Percentiles rank a stretch among this genome's conserved stretches.
Conservation (phyloP, 2,797 vertebrate genomes). For the Xiphorhynchus erythropygius region DNA sequence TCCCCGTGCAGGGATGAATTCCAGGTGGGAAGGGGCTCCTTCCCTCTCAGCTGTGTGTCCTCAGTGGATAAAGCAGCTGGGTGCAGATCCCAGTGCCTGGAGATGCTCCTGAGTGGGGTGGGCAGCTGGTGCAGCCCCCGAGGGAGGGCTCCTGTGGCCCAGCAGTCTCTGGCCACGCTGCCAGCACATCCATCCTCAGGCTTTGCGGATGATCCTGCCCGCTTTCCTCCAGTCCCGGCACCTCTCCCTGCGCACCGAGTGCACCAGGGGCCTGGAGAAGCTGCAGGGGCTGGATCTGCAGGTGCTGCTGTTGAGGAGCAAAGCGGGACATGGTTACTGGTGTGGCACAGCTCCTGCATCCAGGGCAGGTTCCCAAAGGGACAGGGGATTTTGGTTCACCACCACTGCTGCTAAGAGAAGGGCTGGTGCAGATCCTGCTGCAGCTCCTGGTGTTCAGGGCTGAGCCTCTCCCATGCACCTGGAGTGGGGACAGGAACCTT, state of each 20-base stretch:
- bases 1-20: neutral
- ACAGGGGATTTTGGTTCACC: neutral
- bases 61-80: neutral
- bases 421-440: neutral
- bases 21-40: neutral
- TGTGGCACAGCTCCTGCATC: neutral
- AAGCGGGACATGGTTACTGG: neutral
- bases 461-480: neutral
- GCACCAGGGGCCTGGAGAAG: conserved; percentile 65
- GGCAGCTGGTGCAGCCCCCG: neutral
- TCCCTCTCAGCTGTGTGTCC: accelerated
- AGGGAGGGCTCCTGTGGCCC: neutral
- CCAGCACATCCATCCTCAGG: conserved; percentile 40
- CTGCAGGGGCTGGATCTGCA: conserved; percentile 58
- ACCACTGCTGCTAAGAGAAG: neutral
- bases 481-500: neutral
- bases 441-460: neutral
- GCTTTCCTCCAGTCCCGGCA: conserved; percentile 81
- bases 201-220: conserved; percentile 86
- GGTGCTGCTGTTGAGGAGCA: neutral
- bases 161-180: neutral
- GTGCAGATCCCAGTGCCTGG: neutral
- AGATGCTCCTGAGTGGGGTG: neutral
- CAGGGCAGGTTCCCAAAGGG: neutral
- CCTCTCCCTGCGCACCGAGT: conserved; percentile 64